Conservation (phyloP, 1,140 invertebrate species). For the Phthorimaea operculella region DNA sequence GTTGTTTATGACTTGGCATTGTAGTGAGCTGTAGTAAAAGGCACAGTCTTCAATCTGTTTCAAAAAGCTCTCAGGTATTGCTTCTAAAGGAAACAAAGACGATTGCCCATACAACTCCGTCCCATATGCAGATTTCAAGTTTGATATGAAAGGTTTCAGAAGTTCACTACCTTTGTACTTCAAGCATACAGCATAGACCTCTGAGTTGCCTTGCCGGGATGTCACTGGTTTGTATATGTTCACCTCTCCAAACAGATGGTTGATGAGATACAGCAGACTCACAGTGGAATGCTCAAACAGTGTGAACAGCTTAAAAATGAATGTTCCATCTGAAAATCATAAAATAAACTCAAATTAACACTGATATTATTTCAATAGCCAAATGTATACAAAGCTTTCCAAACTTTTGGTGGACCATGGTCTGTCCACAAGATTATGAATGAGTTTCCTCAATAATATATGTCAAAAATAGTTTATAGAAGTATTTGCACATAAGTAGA, state of each 20-base stretch:
- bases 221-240: constrained; percentile 88
- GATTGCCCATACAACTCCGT: constrained; percentile 48
- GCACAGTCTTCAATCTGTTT: constrained; percentile 74
- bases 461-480: no score
- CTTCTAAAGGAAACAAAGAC: constrained; percentile 71
- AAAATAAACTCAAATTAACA: constrained; percentile 3
- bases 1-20: constrained; percentile 72
- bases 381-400: no score
- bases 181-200: constrained; percentile 88
- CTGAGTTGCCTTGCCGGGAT: constrained; percentile 94
- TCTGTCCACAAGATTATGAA: no score
- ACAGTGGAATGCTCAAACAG: constrained; percentile 86
- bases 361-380: neutral
- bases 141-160: constrained; percentile 55
- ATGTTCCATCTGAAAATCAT: constrained; percentile 74
- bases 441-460: no score
- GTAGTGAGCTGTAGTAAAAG: constrained; percentile 73
- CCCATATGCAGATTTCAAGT: constrained; percentile 67
- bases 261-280: constrained; percentile 83
- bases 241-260: constrained; percentile 78
- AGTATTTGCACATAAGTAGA: no score
- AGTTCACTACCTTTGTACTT: constrained; percentile 69
- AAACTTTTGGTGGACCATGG: no score
- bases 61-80: constrained; percentile 76
- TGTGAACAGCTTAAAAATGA: constrained; percentile 95